Base-by-base conservation (phyloP, 2,113 vertebrate genomes). In the Orcinus orca region DNA sequence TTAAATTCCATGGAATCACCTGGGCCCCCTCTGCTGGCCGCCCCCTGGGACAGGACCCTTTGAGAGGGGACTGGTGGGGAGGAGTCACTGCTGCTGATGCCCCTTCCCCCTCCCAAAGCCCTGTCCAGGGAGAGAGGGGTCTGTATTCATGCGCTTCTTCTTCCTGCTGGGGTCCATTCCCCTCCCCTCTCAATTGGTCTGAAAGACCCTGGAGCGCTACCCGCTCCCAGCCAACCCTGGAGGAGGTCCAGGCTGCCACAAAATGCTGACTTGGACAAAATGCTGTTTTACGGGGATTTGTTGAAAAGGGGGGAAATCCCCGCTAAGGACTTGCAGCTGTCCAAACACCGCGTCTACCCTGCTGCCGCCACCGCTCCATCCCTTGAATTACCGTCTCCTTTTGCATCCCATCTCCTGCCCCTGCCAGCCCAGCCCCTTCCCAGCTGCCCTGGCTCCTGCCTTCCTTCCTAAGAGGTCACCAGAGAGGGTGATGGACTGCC, bases 251-350 rank as follows among this genome's bases (percentile, higher is more conserved):
- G 97, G 97, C 97, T 94, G 97, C 88, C 92, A 91, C 96, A 97
- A 98, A 98, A 98, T 76, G 89, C 97, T 98, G 97, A 97, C 98
- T 98, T 98, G 98, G 97, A 98, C 90, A 97, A 97, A 98, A 98
- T 95, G 76, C 97, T 97, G 94, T 98, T 98, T 98, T 97, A 98
- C 79, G 86, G 98, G 97, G 98, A 97, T 98, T 98, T 98, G 98
- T 98, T 98, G 97, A 95, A 93, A 98, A 98, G 98, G 96, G 97
- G 95, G 97, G 97, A 95, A 98, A 98, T 98, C 98, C 96, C n/a
- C 93, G 93, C 93, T 98, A 98, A 99, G 96, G 98, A 97, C 96
- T 98, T 98, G 97, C 98, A 99, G 98, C 99, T 99, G 98, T 99
- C 97, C 98, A 99, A 99, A 99, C 98, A 99, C 90, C 3, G 74